phyloP scores from a whole-genome alignment of 2,113 vertebrate species.

The Rousettus leschenaultii region DNA sequence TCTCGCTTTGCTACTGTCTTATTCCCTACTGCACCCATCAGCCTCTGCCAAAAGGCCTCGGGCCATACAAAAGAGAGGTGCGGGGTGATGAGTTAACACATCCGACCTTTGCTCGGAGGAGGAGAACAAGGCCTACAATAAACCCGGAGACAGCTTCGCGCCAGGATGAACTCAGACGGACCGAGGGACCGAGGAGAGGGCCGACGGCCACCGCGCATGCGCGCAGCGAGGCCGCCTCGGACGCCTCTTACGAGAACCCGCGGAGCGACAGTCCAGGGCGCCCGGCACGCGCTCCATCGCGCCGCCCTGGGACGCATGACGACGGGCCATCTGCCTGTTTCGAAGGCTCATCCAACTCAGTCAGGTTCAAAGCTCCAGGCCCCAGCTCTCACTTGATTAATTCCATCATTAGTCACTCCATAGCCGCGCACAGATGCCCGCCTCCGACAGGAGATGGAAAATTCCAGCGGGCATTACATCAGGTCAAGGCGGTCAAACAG shows the following conservation, averaged over 20 bases:
- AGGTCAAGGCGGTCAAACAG: background rate
- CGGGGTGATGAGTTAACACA: background rate
- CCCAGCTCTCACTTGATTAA: background rate
- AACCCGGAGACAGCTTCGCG: background rate
- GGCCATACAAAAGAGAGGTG: background rate
- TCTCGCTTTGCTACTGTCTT: background rate
- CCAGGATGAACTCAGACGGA: background rate
- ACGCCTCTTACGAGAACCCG: background rate
- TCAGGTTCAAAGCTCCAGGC: background rate
- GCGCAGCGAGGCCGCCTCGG: accelerated
- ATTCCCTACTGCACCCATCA: background rate
- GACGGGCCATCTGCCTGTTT: background rate
- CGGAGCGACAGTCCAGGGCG: background rate
- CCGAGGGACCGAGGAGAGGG: background rate
- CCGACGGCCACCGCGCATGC: accelerated
- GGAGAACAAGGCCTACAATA: background rate
- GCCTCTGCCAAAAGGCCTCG: background rate
- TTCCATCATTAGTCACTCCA: background rate
- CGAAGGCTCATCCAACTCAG: background rate
- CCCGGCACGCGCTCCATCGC: accelerated
- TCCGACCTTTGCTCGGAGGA: background rate
- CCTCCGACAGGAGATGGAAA: background rate
- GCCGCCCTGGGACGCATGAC: background rate
- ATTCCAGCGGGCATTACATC: background rate
- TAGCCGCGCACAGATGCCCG: background rate